phyloP scores from a whole-genome alignment of 1,140 invertebrate species.

The Drosophila erecta region DNA sequence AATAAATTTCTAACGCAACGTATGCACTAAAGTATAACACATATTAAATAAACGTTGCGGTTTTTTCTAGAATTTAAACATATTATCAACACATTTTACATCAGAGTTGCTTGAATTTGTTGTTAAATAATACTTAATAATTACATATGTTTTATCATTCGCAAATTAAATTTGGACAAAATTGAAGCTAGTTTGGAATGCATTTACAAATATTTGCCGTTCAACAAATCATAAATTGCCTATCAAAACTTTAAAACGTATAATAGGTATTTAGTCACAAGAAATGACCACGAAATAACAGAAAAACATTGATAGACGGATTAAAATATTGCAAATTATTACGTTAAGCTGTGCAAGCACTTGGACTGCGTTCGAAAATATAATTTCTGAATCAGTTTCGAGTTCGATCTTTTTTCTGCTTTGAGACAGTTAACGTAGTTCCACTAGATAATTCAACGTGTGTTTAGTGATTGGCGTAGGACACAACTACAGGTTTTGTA shows the following conservation, averaged over 20 bases:
- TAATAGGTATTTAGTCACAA: constrained; percentile 37
- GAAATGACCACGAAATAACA: constrained; percentile 22
- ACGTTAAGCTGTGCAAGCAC: constrained; percentile 46
- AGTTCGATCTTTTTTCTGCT: constrained; percentile 8
- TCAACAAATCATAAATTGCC: constrained; percentile 46
- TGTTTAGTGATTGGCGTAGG: constrained; percentile 73
- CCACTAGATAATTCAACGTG: constrained; percentile 43
- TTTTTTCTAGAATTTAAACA: constrained; percentile 40
- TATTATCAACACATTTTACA: constrained; percentile 33
- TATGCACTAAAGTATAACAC: constrained; percentile 51
- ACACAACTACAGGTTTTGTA: constrained; percentile 75
- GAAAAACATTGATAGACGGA: constrained; percentile 65
- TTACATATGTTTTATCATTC: constrained; percentile 50
- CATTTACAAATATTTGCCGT: constrained; percentile 64
- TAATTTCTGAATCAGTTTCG: constrained; percentile 15
- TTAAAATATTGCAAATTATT: constrained; percentile 74
- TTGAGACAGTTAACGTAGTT: constrained; percentile 61
- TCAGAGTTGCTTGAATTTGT: constrained; percentile 23
- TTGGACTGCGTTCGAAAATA: constrained; percentile 47
- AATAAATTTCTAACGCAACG: constrained; percentile 66
- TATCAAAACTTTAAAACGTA: constrained; percentile 54
- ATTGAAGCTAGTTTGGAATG: constrained; percentile 75
- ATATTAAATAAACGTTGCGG: constrained; percentile 50
- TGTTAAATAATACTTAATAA: constrained; percentile 72
- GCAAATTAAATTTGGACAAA: constrained; percentile 77